phyloP scores from a whole-genome alignment of 2,888 invertebrate species.

The Malachius bipustulatus region DNA sequence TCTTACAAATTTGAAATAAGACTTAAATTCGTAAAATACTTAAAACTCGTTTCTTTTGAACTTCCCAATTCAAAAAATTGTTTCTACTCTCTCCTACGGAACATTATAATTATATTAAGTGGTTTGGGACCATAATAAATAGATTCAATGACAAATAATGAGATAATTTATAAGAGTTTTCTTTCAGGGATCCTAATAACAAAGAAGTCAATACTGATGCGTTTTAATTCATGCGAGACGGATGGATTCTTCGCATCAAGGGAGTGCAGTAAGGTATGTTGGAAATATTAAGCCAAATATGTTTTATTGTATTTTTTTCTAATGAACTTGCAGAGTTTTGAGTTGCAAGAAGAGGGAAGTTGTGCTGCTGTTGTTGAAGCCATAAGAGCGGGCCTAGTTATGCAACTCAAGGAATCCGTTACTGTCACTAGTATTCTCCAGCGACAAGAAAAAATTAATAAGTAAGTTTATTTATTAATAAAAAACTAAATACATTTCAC shows the following conservation, averaged over 20 bases:
- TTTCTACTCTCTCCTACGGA: too few relatives aligned
- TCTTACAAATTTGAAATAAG: too few relatives aligned
- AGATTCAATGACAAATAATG: too few relatives aligned
- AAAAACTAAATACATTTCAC: too few relatives aligned
- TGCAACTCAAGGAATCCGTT: slow-evolving; percentile 75
- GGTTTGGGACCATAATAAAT: too few relatives aligned
- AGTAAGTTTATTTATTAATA: too few relatives aligned
- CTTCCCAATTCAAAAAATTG: too few relatives aligned
- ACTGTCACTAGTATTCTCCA: slow-evolving; percentile 59
- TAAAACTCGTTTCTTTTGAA: too few relatives aligned
- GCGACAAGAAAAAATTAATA: slow-evolving; percentile 60
- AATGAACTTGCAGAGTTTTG: slow-evolving; percentile 40
- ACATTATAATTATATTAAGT: too few relatives aligned
- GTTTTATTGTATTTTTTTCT: neutral
- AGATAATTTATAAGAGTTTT: neutral
- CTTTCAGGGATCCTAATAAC: slow-evolving; percentile 48
- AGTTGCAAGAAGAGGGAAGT: slow-evolving; percentile 61
- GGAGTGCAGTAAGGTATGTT: slow-evolving; percentile 33
- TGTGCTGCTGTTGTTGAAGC: slow-evolving; percentile 69
- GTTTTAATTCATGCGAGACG: slow-evolving; percentile 32
- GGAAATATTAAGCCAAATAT: slow-evolving; percentile 9
- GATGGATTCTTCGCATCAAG: slow-evolving; percentile 34
- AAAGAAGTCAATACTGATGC: slow-evolving; percentile 46
- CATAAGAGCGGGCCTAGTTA: slow-evolving; percentile 71
- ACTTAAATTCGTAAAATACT: too few relatives aligned